Conservation (phyloP, 2,888 invertebrate genomes). For the Volucella inanis region DNA sequence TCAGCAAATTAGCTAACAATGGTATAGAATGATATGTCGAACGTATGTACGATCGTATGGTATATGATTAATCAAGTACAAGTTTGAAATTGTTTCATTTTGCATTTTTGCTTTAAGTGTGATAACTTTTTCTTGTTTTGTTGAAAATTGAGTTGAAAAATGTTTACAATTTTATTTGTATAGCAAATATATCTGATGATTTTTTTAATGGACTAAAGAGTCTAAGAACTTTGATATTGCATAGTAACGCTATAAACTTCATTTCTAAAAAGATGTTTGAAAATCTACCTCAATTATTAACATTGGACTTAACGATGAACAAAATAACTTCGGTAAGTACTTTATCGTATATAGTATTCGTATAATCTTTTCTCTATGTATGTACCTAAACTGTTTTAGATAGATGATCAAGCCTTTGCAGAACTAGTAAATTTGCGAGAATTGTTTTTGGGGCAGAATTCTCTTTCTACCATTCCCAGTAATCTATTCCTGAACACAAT, state of each 20-base stretch:
- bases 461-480: constrained; percentile 83
- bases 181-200: constrained; percentile 80
- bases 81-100: constrained; percentile 4
- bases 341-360: neutral
- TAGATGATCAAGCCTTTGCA: constrained; percentile 83
- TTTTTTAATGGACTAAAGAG: constrained; percentile 79
- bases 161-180: neutral
- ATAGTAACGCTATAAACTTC: constrained; percentile 83
- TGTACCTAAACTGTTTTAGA: constrained; percentile 69
- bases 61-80: neutral
- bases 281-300: constrained; percentile 78
- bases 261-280: constrained; percentile 81
- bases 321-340: constrained; percentile 79
- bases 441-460: constrained; percentile 85
- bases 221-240: constrained; percentile 82
- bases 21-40: too few species aligned
- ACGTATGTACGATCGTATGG: neutral
- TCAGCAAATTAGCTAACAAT: too few species aligned
- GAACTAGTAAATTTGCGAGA: constrained; percentile 83
- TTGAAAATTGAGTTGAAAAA: neutral
- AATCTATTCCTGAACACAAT: constrained; percentile 83
- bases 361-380: neutral
- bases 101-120: neutral
- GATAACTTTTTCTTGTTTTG: constrained; percentile 10
- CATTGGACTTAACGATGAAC: constrained; percentile 81